Evolutionary conservation across 2,797 vertebrate species (phyloP).

Genomic region (Urocyon cinereoargenteus): DNA sequence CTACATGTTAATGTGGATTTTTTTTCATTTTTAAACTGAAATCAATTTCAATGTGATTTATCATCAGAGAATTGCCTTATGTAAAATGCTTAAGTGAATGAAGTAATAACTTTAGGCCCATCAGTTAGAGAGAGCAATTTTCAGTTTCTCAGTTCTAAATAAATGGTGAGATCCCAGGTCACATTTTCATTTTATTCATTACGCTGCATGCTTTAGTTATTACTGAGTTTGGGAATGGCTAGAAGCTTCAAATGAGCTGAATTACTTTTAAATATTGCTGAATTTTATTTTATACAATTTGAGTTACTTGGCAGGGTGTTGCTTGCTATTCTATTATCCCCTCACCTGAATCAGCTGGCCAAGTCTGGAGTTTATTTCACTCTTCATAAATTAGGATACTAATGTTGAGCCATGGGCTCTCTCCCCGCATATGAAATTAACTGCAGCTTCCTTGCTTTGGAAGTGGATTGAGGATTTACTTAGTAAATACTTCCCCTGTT

Average conservation of each 20-base stretch:
- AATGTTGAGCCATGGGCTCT: background rate
- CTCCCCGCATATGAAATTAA: constrained; percentile 56
- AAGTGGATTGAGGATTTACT: background rate
- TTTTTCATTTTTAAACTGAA: constrained; percentile 70
- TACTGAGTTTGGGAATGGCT: constrained; percentile 62
- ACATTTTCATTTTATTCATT: constrained; percentile 73
- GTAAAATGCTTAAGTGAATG: constrained; percentile 67
- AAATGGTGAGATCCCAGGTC: constrained; percentile 52
- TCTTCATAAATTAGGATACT: constrained; percentile 51
- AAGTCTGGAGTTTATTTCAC: constrained; percentile 19
- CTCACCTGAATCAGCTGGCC: constrained; percentile 28
- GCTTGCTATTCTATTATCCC: background rate
- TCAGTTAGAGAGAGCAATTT: constrained; percentile 59
- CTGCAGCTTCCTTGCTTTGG: background rate
- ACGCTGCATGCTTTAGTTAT: constrained; percentile 63
- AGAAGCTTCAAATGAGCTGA: constrained; percentile 69
- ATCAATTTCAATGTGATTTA: constrained; percentile 79
- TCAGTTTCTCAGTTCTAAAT: constrained; percentile 73
- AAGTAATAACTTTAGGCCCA: constrained; percentile 68
- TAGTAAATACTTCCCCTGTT: background rate
- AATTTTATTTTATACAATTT: constrained; percentile 47
- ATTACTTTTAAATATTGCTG: constrained; percentile 69
- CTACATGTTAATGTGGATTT: constrained; percentile 71
- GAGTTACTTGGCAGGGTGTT: background rate
- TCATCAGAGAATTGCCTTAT: constrained; percentile 74